phyloP scores from a whole-genome alignment of 2,888 invertebrate species.

The Scotopteryx bipunctaria region DNA sequence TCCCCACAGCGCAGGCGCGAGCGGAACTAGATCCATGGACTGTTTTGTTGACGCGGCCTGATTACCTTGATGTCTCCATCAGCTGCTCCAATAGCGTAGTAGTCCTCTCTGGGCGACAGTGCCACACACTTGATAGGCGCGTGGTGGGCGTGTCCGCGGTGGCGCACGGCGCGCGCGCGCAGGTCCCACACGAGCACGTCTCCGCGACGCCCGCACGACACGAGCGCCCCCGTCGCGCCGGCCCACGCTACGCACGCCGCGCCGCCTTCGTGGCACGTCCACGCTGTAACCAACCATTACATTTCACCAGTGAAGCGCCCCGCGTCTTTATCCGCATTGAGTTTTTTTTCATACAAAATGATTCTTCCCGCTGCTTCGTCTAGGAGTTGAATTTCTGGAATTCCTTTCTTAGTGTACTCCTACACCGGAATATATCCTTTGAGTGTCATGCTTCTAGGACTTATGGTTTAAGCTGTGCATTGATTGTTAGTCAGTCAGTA shows the following conservation, averaged over 20 bases:
- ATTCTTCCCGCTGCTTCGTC: too few relatives aligned
- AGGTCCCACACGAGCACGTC: constrained; percentile 98
- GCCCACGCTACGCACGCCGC: constrained; percentile 95
- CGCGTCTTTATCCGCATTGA: not conserved
- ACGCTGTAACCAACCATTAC: constrained; percentile 82
- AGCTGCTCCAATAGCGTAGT: constrained; percentile 97
- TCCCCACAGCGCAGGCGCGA: constrained; percentile 88
- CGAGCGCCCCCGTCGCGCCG: constrained; percentile 95
- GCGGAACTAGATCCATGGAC: too few relatives aligned
- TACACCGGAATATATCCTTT: too few relatives aligned
- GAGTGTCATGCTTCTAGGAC: too few relatives aligned
- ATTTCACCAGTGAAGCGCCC: not conserved
- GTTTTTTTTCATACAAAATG: too few relatives aligned
- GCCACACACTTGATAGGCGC: constrained; percentile 97
- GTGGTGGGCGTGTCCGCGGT: constrained; percentile 94
- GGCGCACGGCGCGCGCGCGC: constrained; percentile 92
- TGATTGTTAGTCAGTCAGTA: too few relatives aligned
- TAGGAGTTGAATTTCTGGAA: too few relatives aligned
- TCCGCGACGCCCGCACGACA: constrained; percentile 98
- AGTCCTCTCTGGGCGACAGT: constrained; percentile 96
- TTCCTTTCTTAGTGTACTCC: too few relatives aligned
- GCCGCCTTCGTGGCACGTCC: constrained; percentile 97
- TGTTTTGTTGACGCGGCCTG: not conserved
- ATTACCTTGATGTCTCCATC: constrained; percentile 96
- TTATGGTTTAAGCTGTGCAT: too few relatives aligned